Percentiles rank a stretch among this genome's conserved stretches.
Conservation (phyloP, 2,797 vertebrate species). For the Mormyrops attenuatus region DNA sequence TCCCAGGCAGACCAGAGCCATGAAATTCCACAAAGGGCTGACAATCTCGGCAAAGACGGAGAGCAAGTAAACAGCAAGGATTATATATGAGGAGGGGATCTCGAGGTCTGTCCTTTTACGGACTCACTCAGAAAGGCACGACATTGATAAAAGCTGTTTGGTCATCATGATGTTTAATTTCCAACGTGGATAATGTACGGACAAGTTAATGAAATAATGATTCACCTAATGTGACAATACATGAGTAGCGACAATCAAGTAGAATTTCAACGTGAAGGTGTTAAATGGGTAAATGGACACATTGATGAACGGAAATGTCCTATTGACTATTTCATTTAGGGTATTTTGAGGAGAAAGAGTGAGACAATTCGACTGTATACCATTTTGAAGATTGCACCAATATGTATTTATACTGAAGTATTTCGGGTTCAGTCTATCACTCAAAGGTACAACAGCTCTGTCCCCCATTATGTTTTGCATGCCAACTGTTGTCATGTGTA, state of each 20-base stretch:
- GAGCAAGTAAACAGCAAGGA: background rate
- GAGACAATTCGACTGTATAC: background rate
- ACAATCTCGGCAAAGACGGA: background rate
- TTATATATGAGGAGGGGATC: background rate
- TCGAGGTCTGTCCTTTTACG: background rate
- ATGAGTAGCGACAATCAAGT: background rate
- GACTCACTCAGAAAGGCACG: background rate
- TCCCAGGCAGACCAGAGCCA: constrained; percentile 34
- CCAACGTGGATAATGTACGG: background rate
- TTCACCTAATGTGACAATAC: background rate
- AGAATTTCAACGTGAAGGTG: background rate
- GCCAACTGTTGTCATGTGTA: background rate
- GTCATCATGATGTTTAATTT: background rate
- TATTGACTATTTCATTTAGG: background rate
- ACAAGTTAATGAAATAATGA: background rate
- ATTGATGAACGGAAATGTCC: background rate
- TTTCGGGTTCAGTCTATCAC: background rate
- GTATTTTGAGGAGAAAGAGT: background rate
- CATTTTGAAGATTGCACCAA: background rate
- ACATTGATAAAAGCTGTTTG: too few species aligned
- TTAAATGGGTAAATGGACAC: background rate
- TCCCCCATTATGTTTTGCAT: background rate
- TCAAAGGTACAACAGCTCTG: background rate
- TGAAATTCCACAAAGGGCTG: constrained; percentile 40
- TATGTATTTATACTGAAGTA: background rate